Evolutionary conservation across 2,113 vertebrate species (phyloP), one percentile per base, ranked within the genome.

Genomic region (Pomatorhinus ruficollis): DNA sequence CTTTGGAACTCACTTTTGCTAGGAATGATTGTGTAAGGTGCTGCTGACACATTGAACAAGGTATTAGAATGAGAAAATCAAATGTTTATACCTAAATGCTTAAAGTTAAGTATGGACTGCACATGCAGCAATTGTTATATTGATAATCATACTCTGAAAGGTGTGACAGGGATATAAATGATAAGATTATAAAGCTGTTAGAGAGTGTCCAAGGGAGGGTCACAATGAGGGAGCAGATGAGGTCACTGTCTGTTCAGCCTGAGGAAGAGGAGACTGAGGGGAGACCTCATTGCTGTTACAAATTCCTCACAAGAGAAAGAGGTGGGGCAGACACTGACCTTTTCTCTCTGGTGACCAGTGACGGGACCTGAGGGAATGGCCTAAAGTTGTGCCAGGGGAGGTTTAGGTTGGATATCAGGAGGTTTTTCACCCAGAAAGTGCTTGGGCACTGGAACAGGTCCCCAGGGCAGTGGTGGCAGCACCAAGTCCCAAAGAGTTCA

Each of bases 361-460:
- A 35, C 10, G 25, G 15, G 23, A 5, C 22, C 56, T 4, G 4
- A 59, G n/a, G n/a, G 56, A 59, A 25, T 59, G n/a, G n/a, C n/a
- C 16, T 63, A 0, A 20, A 35, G 9, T 0, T 79, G 65, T 18
- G 24, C 15, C 20, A 40, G 24, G 16, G n/a, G 3, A 40, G 5
- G n/a, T n/a, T 47, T 61, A 30, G 20, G 24, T 2, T 20, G 47
- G 24, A 10, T 71, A 24, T 31, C 4, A 70, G n/a, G 13, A 25
- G n/a, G 11, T 7, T 87, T 9, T 28, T 47, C 30, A 2, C 16
- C 11, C 33, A 54, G 49, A 71, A 16, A 5, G 4, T 78, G 23
- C 1, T 0, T 20, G 33, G 63, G 18, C 33, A 19, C 39, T 54
- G 40, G 11, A 39, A 20, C 7, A 40, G 12, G 6, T 61, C 23